Percentiles rank a stretch among this genome's conserved stretches.
These are phyloP conservation scores for human DNA, from an alignment of 2,113 vertebrate genomes.

Conservation along the genomic window GRCh38 chr1:37171001-37171500, in stretches of 20 bases:
- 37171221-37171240: not conserved
- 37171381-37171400: not conserved
- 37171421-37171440: not conserved
- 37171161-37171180: not conserved
- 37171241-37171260: too few species aligned
- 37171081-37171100: not conserved
- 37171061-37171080: not conserved
- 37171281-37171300: not conserved
- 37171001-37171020: not conserved
- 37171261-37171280: not conserved
- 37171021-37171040: not conserved
- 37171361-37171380: not conserved
- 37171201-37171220: fast-evolving
- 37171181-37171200: not conserved
- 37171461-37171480: not conserved
- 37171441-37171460: not conserved
- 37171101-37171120: not conserved
- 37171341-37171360: not conserved
- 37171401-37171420: not conserved
- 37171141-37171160: not conserved
- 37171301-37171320: not conserved
- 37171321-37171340: not conserved
- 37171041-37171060: not conserved
- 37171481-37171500: not conserved
- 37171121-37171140: not conserved